These are phyloP conservation scores for Uria aalge DNA, from an alignment of 2,113 vertebrate genomes.

Conservation along the genomic window DNA sequence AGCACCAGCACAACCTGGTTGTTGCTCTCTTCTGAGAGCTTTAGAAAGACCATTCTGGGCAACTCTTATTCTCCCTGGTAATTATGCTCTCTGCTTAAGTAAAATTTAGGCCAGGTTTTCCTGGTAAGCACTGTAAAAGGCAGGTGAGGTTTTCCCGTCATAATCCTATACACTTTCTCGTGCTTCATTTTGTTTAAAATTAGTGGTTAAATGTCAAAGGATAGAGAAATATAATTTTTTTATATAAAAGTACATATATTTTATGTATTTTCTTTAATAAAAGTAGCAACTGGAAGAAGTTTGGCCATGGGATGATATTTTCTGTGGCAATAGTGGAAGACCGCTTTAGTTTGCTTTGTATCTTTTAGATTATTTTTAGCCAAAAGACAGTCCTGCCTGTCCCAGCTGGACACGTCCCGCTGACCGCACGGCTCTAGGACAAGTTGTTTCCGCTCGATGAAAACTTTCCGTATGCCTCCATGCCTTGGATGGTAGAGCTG, in stretches of 20 bases:
- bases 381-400: not conserved
- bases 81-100: not conserved
- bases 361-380: not conserved
- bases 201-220: not conserved
- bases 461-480: not conserved
- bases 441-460: not conserved
- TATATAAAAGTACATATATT: no score
- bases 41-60: not conserved
- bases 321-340: not conserved
- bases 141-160: not conserved
- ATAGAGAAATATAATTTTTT: not conserved
- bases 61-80: not conserved
- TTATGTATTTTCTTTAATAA: not conserved
- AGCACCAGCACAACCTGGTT: not conserved
- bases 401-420: not conserved
- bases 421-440: not conserved
- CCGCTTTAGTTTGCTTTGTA: not conserved
- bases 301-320: not conserved
- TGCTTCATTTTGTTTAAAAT: not conserved
- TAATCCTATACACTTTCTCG: not conserved
- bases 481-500: not conserved
- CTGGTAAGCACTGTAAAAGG: not conserved
- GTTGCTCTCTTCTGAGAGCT: not conserved
- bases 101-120: not conserved
- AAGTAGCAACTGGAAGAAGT: not conserved